A percentile compares a stretch with the other conserved stretches of the same genome.
Evolutionary conservation across 2,797 vertebrate species (phyloP).

Genomic region (Pangasius sanitwongsei): DNA sequence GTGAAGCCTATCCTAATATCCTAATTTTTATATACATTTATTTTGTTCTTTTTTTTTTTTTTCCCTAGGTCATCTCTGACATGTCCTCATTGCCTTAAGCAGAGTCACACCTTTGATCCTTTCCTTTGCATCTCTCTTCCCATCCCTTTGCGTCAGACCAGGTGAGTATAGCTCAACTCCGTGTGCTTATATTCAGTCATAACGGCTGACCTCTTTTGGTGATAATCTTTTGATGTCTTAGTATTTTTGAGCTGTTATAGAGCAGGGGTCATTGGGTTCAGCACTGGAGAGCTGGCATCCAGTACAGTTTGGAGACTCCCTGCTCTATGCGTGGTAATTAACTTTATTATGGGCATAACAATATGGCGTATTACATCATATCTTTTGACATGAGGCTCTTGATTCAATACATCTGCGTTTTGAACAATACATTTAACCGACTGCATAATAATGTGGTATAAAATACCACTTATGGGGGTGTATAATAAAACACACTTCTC

Average conservation of each 20-base stretch:
- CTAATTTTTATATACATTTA: background rate
- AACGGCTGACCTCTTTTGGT: background rate
- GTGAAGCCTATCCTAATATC: background rate
- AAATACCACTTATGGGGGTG: background rate
- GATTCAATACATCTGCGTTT: background rate
- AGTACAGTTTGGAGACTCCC: background rate
- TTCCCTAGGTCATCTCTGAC: constrained; percentile 89
- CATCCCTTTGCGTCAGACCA: constrained; percentile 91
- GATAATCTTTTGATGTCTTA: background rate
- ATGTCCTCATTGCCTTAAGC: constrained; percentile 93
- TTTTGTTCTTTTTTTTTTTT: background rate
- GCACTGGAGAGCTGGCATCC: background rate
- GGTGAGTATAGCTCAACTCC: constrained; percentile 72
- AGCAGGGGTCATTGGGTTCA: background rate
- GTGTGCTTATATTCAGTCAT: background rate
- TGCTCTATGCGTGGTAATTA: background rate
- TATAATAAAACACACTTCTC: background rate
- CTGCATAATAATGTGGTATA: background rate
- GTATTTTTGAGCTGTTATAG: background rate
- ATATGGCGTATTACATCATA: background rate
- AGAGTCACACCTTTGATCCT: constrained; percentile 97
- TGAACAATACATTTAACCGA: background rate
- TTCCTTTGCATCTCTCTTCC: constrained; percentile 96
- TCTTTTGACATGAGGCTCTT: background rate
- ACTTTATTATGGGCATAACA: background rate